Conservation (phyloP, 92 coral and sea anemone genomes). For the Desmophyllum pertusum region DNA sequence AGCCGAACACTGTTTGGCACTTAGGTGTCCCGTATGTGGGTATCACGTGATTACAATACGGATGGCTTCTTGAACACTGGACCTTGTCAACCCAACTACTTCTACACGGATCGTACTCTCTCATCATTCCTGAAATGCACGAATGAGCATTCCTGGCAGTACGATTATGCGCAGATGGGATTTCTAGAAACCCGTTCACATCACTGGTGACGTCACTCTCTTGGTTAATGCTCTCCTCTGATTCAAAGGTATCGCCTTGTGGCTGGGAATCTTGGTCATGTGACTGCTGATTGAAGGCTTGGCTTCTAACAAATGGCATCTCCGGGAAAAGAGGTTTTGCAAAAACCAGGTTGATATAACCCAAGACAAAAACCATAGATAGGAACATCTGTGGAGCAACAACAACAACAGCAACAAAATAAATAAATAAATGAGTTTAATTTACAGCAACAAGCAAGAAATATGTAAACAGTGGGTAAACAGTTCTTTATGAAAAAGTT, state of each 20-base stretch:
- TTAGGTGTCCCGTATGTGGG: not conserved
- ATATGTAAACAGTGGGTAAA: not conserved
- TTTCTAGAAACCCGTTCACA: not conserved
- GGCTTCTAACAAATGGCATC: not conserved
- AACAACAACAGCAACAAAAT: not conserved
- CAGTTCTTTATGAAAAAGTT: too few relatives aligned
- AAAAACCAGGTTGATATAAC: not conserved
- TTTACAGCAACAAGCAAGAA: not conserved
- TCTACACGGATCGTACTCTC: constrained; percentile 7
- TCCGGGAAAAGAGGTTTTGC: not conserved
- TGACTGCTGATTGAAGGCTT: not conserved
- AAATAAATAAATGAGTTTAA: not conserved
- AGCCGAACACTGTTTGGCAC: constrained; percentile 17
- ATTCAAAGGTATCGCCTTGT: not conserved
- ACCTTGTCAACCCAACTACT: not conserved
- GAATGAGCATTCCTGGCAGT: constrained; percentile 2
- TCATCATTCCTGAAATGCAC: not conserved
- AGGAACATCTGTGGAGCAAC: not conserved
- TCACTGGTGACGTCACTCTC: not conserved
- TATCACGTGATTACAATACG: not conserved
- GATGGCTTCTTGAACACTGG: not conserved
- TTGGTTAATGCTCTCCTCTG: not conserved
- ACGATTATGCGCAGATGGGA: not conserved
- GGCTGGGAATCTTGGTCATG: not conserved
- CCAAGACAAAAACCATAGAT: not conserved